These are phyloP conservation scores for Sciurus carolinensis DNA, from an alignment of 2,797 vertebrate species.

Conservation along the genomic window DNA sequence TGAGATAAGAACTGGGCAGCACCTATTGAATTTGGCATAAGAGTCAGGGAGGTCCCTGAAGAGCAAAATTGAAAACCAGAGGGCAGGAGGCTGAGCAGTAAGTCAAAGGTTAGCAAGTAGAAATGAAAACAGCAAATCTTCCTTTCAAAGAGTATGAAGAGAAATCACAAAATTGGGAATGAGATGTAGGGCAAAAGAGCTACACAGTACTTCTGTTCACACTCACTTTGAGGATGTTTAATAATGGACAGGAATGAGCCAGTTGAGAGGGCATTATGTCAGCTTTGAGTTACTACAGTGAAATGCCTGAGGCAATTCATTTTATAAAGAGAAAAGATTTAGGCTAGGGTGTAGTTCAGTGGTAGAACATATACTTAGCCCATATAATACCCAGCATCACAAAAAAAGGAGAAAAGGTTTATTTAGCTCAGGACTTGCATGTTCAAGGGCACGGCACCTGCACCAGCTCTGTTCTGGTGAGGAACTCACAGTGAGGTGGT, in stretches of 20 bases:
- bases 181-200: neutral
- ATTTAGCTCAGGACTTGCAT: neutral
- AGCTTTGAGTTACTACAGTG: neutral
- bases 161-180: neutral
- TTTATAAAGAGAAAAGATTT: neutral
- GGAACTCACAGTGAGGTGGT: neutral
- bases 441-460: neutral
- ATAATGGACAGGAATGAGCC: neutral
- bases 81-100: neutral
- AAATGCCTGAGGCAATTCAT: too few species aligned
- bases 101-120: neutral
- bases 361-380: neutral
- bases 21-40: conserved; percentile 2
- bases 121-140: neutral
- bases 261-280: neutral
- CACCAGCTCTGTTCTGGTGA: neutral
- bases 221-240: neutral
- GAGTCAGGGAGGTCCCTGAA: neutral
- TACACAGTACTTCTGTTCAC: neutral
- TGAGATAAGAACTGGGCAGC: neutral
- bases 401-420: neutral
- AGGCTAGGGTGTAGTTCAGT: neutral
- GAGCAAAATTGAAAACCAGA: conserved; percentile 9
- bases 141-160: neutral
- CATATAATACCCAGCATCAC: neutral